Evolutionary conservation across 2,888 invertebrate species (phyloP).

Genomic region (Byasa hedistus): DNA sequence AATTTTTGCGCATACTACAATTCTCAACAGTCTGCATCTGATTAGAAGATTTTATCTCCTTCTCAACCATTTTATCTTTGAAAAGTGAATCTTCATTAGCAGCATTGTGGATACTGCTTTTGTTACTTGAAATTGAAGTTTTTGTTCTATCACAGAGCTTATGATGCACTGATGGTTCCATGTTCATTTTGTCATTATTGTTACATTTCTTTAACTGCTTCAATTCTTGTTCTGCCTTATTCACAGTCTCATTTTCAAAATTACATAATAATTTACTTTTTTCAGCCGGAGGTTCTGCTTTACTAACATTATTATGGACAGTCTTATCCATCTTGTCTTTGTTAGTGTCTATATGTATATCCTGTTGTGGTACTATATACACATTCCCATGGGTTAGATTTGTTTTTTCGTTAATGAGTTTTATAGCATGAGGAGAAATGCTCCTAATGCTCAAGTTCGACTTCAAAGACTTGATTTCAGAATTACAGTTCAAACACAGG

Average conservation of each 20-base stretch:
- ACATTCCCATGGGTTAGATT: conserved; percentile 49
- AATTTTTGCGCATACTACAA: conserved; percentile 59
- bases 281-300: conserved; percentile 25
- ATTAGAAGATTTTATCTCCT: conserved; percentile 52
- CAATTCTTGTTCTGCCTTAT: conserved; percentile 49
- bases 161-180: conserved; percentile 80
- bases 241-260: conserved; percentile 41
- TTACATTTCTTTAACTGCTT: conserved; percentile 48
- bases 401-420: conserved; percentile 58
- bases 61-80: conserved; percentile 51
- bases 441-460: conserved; percentile 69
- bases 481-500: conserved; percentile 82
- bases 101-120: conserved; percentile 63
- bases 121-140: conserved; percentile 67
- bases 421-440: conserved; percentile 60
- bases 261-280: conserved; percentile 30
- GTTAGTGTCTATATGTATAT: conserved; percentile 38
- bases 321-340: conserved; percentile 23
- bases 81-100: conserved; percentile 59
- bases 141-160: conserved; percentile 80
- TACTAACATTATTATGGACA: conserved; percentile 6
- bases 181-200: conserved; percentile 52
- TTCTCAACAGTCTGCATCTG: conserved; percentile 51
- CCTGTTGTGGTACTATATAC: conserved; percentile 58
- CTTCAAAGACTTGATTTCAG: conserved; percentile 71